Conservation (phyloP, 2,113 vertebrate species). For the Eleginops maclovinus region DNA sequence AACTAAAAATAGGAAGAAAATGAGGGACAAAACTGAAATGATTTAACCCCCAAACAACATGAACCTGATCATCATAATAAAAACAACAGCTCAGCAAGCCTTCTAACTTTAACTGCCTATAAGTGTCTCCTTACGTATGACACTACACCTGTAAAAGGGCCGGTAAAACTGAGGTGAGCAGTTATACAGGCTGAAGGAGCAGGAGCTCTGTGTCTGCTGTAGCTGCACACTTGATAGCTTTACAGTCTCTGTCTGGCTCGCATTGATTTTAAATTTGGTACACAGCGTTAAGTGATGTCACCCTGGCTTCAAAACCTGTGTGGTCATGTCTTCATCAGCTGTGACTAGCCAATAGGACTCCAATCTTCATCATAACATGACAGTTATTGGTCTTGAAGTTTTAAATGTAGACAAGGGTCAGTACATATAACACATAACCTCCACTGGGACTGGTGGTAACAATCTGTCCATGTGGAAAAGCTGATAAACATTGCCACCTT, state of each 20-base stretch:
- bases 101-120: constrained; percentile 2
- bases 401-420: neutral
- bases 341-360: neutral
- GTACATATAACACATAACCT: too few species aligned
- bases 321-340: neutral
- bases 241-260: neutral
- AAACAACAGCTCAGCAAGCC: neutral
- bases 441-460: neutral
- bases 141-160: neutral
- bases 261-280: constrained; percentile 26
- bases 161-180: constrained; percentile 12
- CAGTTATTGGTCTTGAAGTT: constrained; percentile 18
- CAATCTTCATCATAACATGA: constrained; percentile 6
- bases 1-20: neutral
- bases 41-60: neutral
- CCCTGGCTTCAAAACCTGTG: neutral
- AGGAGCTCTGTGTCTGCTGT: neutral
- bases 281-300: constrained; percentile 20
- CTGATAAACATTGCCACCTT: constrained; percentile 67
- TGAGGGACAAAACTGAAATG: neutral
- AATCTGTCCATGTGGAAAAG: neutral
- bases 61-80: constrained; percentile 1
- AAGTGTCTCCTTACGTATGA: neutral
- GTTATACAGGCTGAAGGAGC: constrained; percentile 35
- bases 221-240: constrained; percentile 13